Evolutionary conservation across 1,140 invertebrate genomes (phyloP).

Genomic region (Pygmarrhopalites habei): DNA sequence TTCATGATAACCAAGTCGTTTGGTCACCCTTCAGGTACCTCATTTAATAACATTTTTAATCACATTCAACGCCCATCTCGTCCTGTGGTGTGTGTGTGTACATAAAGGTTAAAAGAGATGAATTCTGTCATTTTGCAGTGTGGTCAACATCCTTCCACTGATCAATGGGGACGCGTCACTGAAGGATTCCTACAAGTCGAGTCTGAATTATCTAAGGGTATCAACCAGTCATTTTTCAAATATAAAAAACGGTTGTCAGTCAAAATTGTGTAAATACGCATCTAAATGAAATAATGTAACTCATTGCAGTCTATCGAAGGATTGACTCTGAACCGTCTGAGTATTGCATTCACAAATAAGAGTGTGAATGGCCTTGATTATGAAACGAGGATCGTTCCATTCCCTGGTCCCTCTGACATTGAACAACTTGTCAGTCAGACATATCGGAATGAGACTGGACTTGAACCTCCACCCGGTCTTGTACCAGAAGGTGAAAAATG

Average conservation of each 20-base stretch:
- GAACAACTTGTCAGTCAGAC: neutral
- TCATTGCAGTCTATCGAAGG: slow-evolving; percentile 20
- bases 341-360: slow-evolving; percentile 12
- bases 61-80: too few relatives aligned
- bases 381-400: slow-evolving; percentile 5
- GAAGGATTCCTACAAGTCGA: slow-evolving; percentile 8
- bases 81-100: too few relatives aligned
- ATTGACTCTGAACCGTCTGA: slow-evolving; percentile 10
- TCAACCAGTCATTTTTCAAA: neutral
- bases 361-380: slow-evolving; percentile 3
- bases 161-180: slow-evolving; percentile 18
- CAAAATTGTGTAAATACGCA: too few relatives aligned
- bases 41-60: too few relatives aligned
- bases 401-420: neutral
- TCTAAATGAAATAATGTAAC: too few relatives aligned
- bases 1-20: slow-evolving; percentile 30
- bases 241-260: neutral
- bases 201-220: slow-evolving; percentile 13
- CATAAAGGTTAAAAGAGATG: too few relatives aligned
- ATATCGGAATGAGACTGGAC: neutral
- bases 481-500: neutral
- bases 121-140: too few relatives aligned
- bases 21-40: slow-evolving; percentile 39
- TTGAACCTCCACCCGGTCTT: neutral
- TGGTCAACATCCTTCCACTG: slow-evolving; percentile 32